Evolutionary conservation across 2,888 invertebrate genomes (phyloP), one percentile per base, ranked within the genome.

Genomic region (Eremobia ochroleuca): DNA sequence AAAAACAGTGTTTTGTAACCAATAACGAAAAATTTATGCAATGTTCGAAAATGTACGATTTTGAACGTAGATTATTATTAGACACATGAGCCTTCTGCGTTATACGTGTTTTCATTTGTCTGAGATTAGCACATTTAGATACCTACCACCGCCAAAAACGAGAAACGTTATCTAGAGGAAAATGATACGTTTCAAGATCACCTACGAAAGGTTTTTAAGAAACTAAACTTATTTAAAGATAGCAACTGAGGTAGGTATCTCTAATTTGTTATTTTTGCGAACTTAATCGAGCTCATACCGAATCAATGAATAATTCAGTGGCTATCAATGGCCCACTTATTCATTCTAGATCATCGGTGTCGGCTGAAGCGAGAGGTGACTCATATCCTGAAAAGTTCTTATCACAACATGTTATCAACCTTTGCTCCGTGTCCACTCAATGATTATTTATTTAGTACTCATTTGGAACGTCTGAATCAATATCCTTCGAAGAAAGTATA

Each of bases 291-390:
- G 11, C 59, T 52, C 40, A 61, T 25, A n/a, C 40, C n/a, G 64
- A 73, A 69, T 31, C 49, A 28, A 46, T 82, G 75, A 75, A 85
- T 80, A 75, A 79, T 64, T 34, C 64, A 59, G 13, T 37, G 52
- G 18, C 13, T 67, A 71, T 82, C 84, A 15, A 34, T 79, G 71
- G 64, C 85, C 82, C 49, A 85, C 55, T 71, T 80, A 46, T 67
- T 65, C 18, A 55, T 76, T 67, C 62, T 75, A 71, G 81, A 75
- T 67, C 75, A 70, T 9, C 46, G 18, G 8, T 25, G 11, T 52
- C 73, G 31, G n/a, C 59, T 18, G 9, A n/a, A 21, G 37, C 18
- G 40, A 58, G 28, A 43, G 18, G 15, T 76, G 82, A 82, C 1
- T 85, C 85, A 85, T 64, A 79, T 79, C 69, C 58, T 83, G 64